phyloP scores from a whole-genome alignment of 1,140 invertebrate species.

The Hirudo medicinalis region DNA sequence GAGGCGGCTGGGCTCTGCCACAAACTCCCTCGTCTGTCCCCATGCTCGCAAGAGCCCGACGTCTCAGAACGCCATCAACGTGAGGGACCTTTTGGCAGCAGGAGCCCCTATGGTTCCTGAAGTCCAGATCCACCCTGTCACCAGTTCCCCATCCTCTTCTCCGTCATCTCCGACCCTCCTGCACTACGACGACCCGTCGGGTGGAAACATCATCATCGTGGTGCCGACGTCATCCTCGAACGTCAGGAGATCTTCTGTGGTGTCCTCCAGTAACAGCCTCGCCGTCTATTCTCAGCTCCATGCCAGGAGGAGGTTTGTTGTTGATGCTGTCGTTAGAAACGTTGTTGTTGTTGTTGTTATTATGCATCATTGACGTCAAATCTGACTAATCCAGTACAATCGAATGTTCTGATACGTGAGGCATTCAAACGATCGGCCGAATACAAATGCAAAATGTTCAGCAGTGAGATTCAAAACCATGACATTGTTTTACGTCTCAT shows the following conservation, averaged over 20 bases:
- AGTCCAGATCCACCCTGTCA: conserved; percentile 31
- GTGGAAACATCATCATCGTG: background rate
- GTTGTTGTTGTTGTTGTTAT: too few relatives aligned
- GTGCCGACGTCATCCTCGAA: background rate
- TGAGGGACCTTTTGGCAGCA: conserved; percentile 29
- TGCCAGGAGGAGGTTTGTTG: conserved; percentile 7
- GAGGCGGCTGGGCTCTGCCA: conserved; percentile 44
- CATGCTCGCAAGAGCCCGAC: background rate
- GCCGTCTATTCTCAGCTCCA: conserved; percentile 5
- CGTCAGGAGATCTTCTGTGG: background rate
- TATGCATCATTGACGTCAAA: too few relatives aligned
- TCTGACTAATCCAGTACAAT: too few relatives aligned
- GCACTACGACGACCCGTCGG: background rate
- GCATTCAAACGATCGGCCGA: too few relatives aligned
- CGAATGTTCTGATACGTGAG: too few relatives aligned
- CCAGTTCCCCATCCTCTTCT: conserved; percentile 32
- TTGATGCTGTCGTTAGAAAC: background rate
- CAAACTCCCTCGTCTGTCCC: conserved; percentile 42
- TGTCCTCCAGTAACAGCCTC: background rate
- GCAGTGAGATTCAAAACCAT: too few relatives aligned
- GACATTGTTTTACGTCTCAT: too few relatives aligned
- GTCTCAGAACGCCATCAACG: conserved; percentile 33
- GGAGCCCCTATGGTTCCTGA: conserved; percentile 32
- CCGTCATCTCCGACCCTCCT: conserved; percentile 16
- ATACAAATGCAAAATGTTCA: too few relatives aligned